phyloP scores from a whole-genome alignment of 1,140 invertebrate genomes.

The Ridgeia piscesae region DNA sequence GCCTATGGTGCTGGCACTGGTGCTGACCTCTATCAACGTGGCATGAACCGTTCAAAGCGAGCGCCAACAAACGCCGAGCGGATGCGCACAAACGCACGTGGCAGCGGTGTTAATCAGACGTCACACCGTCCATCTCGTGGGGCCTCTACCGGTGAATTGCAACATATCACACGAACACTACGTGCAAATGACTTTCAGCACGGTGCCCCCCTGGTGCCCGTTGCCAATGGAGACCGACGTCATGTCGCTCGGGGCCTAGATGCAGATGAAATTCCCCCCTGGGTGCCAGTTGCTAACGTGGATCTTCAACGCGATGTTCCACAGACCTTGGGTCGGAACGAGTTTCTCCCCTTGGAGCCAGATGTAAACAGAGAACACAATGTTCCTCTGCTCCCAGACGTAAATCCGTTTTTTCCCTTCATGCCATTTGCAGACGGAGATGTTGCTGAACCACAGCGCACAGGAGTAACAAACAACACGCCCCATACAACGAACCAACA shows the following conservation, averaged over 20 bases:
- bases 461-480: not conserved
- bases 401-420: too few relatives aligned
- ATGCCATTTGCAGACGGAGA: not conserved
- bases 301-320: not conserved
- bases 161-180: not conserved
- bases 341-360: not conserved
- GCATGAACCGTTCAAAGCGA: conserved; percentile 20
- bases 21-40: not conserved
- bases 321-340: not conserved
- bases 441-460: not conserved
- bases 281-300: not conserved
- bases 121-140: not conserved
- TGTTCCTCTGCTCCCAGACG: too few relatives aligned
- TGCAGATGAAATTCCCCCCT: not conserved
- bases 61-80: conserved; percentile 17
- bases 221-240: not conserved
- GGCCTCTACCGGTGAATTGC: not conserved
- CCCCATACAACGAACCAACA: too few relatives aligned
- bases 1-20: not conserved
- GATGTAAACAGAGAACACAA: not conserved
- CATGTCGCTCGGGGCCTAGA: not conserved
- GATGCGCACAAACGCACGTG: not conserved
- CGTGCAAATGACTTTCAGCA: not conserved
- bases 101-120: not conserved
- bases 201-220: too few relatives aligned